These are phyloP conservation scores for Palaemon carinicauda DNA, from an alignment of 1,140 invertebrate genomes.

Conservation along the genomic window DNA sequence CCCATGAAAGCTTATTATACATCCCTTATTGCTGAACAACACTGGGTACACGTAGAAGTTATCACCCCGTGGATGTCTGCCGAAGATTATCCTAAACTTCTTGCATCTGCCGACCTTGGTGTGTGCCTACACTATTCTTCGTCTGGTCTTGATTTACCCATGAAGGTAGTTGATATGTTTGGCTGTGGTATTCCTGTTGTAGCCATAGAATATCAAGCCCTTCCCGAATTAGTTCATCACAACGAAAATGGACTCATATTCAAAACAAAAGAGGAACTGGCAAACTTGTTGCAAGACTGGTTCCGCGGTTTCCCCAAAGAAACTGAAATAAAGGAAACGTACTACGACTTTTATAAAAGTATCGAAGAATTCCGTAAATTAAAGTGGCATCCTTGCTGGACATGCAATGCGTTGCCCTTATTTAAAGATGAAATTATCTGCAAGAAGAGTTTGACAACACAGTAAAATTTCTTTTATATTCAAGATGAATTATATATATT, in stretches of 20 bases:
- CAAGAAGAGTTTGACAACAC: neutral
- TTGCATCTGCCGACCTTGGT: constrained; percentile 89
- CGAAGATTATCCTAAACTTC: constrained; percentile 86
- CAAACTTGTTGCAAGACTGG: constrained; percentile 77
- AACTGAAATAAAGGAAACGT: constrained; percentile 46
- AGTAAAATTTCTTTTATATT: neutral
- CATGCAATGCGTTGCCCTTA: constrained; percentile 54
- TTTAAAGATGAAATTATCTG: constrained; percentile 9
- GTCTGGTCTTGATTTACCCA: constrained; percentile 96
- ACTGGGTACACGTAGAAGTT: constrained; percentile 82
- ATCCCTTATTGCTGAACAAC: constrained; percentile 70
- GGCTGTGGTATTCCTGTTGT: constrained; percentile 87
- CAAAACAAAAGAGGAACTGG: constrained; percentile 74
- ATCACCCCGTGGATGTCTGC: constrained; percentile 92
- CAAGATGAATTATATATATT: neutral
- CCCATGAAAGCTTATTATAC: constrained; percentile 89
- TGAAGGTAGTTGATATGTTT: constrained; percentile 99
- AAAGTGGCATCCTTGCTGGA: constrained; percentile 58
- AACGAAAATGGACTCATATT: constrained; percentile 87
- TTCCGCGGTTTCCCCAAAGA: constrained; percentile 76
- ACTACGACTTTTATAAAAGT: constrained; percentile 52
- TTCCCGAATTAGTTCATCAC: constrained; percentile 81
- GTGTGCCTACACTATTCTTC: constrained; percentile 96
- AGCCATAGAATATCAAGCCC: constrained; percentile 73
- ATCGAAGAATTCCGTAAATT: constrained; percentile 54